A percentile compares a stretch with the other conserved stretches of the same genome.
phyloP scores from a whole-genome alignment of 2,113 vertebrate genomes.

The Alaudala cheleensis region DNA sequence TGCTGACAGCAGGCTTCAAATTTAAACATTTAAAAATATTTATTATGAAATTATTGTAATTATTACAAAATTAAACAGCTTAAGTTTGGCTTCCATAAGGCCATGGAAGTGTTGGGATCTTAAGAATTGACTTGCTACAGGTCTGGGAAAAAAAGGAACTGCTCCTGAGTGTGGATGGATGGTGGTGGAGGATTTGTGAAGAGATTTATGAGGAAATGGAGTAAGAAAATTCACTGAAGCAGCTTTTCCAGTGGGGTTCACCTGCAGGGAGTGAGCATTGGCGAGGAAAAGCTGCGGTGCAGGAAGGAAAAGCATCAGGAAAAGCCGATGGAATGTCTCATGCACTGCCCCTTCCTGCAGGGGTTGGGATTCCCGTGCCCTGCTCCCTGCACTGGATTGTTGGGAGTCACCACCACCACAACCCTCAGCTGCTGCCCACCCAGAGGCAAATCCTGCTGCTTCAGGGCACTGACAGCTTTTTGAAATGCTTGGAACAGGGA shows the following conservation, averaged over 20 bases:
- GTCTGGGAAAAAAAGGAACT: background rate
- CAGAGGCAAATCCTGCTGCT: background rate
- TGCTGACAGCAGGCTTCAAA: background rate
- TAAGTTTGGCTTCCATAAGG: background rate
- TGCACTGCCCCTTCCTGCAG: background rate
- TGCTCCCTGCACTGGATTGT: background rate
- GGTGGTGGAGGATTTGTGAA: background rate
- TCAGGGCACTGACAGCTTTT: background rate
- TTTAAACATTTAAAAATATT: background rate
- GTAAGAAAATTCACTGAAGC: background rate
- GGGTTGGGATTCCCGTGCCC: background rate
- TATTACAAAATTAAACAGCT: background rate
- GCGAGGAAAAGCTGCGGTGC: background rate
- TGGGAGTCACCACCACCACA: background rate
- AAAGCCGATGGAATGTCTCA: background rate
- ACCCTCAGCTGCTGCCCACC: background rate
- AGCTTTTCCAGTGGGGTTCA: background rate
- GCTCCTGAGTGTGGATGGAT: background rate
- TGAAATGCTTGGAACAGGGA: background rate
- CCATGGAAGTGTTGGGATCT: background rate
- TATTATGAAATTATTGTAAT: background rate
- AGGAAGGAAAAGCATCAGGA: background rate
- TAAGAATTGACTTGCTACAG: accelerated
- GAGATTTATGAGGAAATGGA: background rate
- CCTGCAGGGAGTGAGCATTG: background rate